A percentile compares a stretch with the other conserved stretches of the same genome.
phyloP scores from a whole-genome alignment of 2,113 vertebrate genomes.

The Perccottus glenii region DNA sequence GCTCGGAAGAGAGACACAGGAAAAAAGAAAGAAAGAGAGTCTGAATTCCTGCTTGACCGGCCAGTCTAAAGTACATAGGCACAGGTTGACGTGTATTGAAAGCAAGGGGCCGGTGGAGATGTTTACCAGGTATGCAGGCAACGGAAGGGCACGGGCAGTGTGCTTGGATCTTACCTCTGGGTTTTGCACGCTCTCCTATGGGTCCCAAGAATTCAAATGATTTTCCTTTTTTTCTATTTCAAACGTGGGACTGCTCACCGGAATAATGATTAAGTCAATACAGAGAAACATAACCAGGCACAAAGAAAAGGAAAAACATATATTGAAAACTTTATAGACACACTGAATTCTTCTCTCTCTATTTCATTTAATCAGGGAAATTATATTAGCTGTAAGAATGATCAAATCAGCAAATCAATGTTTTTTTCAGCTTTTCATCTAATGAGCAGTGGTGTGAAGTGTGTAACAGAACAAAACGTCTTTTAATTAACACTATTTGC shows the following conservation, averaged over 20 bases:
- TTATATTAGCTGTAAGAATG: not conserved
- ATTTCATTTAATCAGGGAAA: not conserved
- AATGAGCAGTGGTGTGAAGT: slow-evolving; percentile 52
- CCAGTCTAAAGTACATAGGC: slow-evolving; percentile 80
- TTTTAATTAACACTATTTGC: slow-evolving; percentile 68
- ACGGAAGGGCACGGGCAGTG: slow-evolving; percentile 92
- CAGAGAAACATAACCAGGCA: slow-evolving; percentile 66
- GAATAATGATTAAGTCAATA: slow-evolving; percentile 91
- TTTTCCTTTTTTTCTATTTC: slow-evolving; percentile 82
- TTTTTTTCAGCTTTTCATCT: slow-evolving; percentile 47
- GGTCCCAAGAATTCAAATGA: slow-evolving; percentile 95
- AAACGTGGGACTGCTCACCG: slow-evolving; percentile 86
- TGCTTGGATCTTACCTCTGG: slow-evolving; percentile 94
- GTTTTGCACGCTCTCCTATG: slow-evolving; percentile 91
- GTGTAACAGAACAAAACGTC: slow-evolving; percentile 53
- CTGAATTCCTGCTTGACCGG: slow-evolving; percentile 89
- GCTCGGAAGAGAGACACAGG: slow-evolving; percentile 74
- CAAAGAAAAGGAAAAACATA: slow-evolving; percentile 47
- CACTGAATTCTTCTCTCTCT: slow-evolving; percentile 7
- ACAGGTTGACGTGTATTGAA: slow-evolving; percentile 93
- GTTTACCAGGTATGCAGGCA: slow-evolving; percentile 96
- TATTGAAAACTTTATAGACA: slow-evolving; percentile 46
- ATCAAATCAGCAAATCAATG: slow-evolving; percentile 26
- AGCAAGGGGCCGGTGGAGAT: slow-evolving; percentile 95
- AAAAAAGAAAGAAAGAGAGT: slow-evolving; percentile 78